Evolutionary conservation across 1,140 invertebrate species (phyloP).

Genomic region (Aphelenchoides besseyi): DNA sequence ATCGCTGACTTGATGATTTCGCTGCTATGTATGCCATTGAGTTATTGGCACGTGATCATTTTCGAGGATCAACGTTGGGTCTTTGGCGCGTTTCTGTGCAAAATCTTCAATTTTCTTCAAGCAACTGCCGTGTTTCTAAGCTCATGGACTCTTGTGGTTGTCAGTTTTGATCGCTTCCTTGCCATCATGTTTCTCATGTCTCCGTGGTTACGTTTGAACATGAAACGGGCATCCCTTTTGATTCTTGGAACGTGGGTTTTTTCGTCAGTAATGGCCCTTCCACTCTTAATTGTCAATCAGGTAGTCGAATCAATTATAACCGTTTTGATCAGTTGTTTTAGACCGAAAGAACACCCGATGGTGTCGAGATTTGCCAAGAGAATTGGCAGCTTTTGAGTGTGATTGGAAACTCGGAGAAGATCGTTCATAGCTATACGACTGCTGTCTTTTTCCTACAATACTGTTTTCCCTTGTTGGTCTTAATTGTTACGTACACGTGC

Average conservation of each 20-base stretch:
- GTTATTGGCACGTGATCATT: slow-evolving; percentile 61
- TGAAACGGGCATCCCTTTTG: slow-evolving; percentile 46
- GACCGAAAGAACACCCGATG: slow-evolving; percentile 24
- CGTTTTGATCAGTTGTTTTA: background rate
- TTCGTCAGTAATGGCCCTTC: slow-evolving; percentile 59
- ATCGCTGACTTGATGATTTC: slow-evolving; percentile 54
- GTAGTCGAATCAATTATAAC: slow-evolving; percentile 28
- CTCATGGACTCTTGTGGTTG: slow-evolving; percentile 61
- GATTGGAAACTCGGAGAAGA: slow-evolving; percentile 31
- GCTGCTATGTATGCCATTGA: slow-evolving; percentile 57
- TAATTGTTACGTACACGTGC: slow-evolving; percentile 59
- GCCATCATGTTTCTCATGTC: slow-evolving; percentile 59
- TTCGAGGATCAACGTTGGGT: slow-evolving; percentile 62
- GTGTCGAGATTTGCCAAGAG: slow-evolving; percentile 54
- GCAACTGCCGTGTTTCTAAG: slow-evolving; percentile 59
- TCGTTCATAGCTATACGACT: slow-evolving; percentile 50
- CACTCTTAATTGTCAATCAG: slow-evolving; percentile 58
- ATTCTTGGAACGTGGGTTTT: slow-evolving; percentile 57
- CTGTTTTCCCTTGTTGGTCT: slow-evolving; percentile 54
- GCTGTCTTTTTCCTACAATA: slow-evolving; percentile 55
- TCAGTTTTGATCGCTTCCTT: slow-evolving; percentile 52
- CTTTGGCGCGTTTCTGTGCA: slow-evolving; percentile 57
- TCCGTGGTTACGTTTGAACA: slow-evolving; percentile 50
- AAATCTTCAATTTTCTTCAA: slow-evolving; percentile 59
- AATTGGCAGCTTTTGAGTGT: slow-evolving; percentile 51